phyloP scores from a whole-genome alignment of 2,113 vertebrate genomes.

The Salvator merianae region DNA sequence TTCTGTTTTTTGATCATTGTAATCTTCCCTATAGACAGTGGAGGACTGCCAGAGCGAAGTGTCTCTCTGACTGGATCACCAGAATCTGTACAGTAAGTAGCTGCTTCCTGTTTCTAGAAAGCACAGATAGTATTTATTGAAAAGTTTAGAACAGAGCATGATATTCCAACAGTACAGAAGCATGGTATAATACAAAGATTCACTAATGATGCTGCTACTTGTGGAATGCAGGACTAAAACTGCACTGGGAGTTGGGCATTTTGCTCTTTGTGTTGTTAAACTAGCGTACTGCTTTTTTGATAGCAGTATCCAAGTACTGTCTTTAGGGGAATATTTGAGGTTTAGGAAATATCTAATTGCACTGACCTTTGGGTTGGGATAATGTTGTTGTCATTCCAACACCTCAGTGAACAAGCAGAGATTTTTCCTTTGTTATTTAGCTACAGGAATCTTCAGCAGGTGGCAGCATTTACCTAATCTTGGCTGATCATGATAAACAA shows the following conservation, averaged over 20 bases:
- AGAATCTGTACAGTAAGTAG: constrained; percentile 87
- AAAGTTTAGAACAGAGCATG: too few relatives aligned
- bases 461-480: too few relatives aligned
- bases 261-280: neutral
- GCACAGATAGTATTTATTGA: neutral
- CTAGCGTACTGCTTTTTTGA: neutral
- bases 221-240: neutral
- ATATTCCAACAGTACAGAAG: neutral
- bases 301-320: neutral
- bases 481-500: too few relatives aligned
- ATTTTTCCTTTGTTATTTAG: neutral
- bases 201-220: neutral
- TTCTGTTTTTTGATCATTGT: neutral
- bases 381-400: neutral
- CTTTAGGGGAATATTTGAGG: neutral
- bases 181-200: neutral
- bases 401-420: neutral
- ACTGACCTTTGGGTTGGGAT: neutral
- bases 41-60: constrained; percentile 85
- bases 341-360: neutral
- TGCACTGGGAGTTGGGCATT: neutral
- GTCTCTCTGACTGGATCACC: constrained; percentile 87
- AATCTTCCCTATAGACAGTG: constrained; percentile 78
- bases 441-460: too few relatives aligned
- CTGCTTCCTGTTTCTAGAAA: neutral